Evolutionary conservation across 2,888 invertebrate species (phyloP).

Genomic region (Fissipunctia ypsillon): DNA sequence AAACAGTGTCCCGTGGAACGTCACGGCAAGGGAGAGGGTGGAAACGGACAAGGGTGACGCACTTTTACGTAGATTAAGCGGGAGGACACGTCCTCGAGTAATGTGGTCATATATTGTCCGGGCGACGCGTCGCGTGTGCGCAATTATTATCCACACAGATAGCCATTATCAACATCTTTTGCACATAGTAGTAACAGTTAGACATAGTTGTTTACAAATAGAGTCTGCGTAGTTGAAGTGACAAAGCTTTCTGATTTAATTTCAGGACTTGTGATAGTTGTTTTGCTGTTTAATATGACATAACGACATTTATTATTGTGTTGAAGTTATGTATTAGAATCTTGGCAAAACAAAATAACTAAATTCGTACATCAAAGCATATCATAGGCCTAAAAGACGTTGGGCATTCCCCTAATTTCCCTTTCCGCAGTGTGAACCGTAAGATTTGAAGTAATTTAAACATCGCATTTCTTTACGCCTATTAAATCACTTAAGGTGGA

Average conservation of each 20-base stretch:
- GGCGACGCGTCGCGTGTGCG: slow-evolving; percentile 83
- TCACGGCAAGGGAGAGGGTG: slow-evolving; percentile 74
- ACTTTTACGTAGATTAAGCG: slow-evolving; percentile 88
- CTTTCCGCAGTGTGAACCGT: slow-evolving; percentile 69
- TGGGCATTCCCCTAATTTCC: slow-evolving; percentile 65
- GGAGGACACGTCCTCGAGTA: slow-evolving; percentile 89
- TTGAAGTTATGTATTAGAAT: background rate
- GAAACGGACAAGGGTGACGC: slow-evolving; percentile 86
- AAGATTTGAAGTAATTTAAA: slow-evolving; percentile 84
- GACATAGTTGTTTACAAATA: slow-evolving; percentile 61
- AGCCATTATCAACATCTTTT: slow-evolving; percentile 65
- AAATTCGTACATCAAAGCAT: slow-evolving; percentile 62
- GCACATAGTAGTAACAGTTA: slow-evolving; percentile 60
- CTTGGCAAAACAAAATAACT: slow-evolving; percentile 18
- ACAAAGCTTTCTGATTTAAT: slow-evolving; percentile 19
- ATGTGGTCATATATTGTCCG: slow-evolving; percentile 89
- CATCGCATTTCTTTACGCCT: slow-evolving; percentile 89
- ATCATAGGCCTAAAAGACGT: slow-evolving; percentile 54
- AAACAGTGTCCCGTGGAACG: slow-evolving; percentile 64
- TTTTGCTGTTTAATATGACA: slow-evolving; percentile 1
- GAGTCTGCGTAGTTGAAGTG: slow-evolving; percentile 32
- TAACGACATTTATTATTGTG: slow-evolving; percentile 17
- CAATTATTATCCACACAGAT: slow-evolving; percentile 83
- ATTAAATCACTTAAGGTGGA: slow-evolving; percentile 91
- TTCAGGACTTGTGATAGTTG: slow-evolving; percentile 8